Evolutionary conservation across 2,113 vertebrate genomes (phyloP), one percentile per base, ranked within the genome.

Genomic region (Rhinogobius similis): DNA sequence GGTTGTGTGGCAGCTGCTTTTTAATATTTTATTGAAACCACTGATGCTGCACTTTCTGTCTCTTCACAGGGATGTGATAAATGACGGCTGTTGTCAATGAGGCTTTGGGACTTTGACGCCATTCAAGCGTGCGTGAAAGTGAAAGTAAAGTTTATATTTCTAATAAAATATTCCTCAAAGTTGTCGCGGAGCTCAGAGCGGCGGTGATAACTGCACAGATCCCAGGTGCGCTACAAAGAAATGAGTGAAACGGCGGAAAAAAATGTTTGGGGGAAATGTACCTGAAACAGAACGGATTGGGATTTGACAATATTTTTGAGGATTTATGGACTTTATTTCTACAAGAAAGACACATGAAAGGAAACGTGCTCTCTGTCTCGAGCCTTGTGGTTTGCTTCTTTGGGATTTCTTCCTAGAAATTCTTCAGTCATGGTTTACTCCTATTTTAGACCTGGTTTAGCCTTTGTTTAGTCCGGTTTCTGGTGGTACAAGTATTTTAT

Each of bases 11-110:
- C 38, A 76, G 44, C 27, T 21, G 58, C 27, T 1, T 79, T 50
- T 52, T 64, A 65, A 65, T 55, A 32, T 59, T 70, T 24, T 68
- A 80, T 70, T 5, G 43, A 73, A 62, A 23, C 56, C 29, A 20
- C 29, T 62, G 32, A 13, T 3, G 70, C 65, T 55, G 38, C 63
- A 50, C 39, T 18, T 71, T 63, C 23, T 29, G 12, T 72, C 69
- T 65, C 41, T 39, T 13, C 46, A 5, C 26, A 43, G 27, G 27
- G 66, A 63, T 13, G 32, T 65, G 24, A 68, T 56, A 41, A 62
- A 12, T 23, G 67, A 16, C 62, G 62, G 66, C 38, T 61, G 56
- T 53, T 53, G 46, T 69, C 50, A 61, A 3, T 26, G 52, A 62
- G 48, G 53, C 65, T 64, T 38, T 56, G 23, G 76, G 24, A 39